These are phyloP conservation scores for Notechis scutatus DNA, from an alignment of 2,113 vertebrate species.

Conservation along the genomic window DNA sequence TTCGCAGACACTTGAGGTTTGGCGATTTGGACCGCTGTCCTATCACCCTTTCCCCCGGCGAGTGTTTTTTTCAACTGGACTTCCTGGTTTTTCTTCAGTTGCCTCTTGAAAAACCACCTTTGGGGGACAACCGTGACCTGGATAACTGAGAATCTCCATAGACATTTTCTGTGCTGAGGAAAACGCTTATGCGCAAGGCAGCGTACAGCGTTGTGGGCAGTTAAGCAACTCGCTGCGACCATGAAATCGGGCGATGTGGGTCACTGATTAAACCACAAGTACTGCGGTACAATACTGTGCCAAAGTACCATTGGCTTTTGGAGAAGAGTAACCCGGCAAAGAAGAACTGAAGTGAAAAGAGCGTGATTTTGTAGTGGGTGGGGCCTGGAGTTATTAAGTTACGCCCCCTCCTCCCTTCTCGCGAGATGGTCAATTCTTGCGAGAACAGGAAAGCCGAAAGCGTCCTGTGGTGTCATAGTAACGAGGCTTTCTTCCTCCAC, in stretches of 20 bases:
- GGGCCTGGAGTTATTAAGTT: fast-evolving
- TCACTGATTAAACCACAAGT: neutral
- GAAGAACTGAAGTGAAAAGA: neutral
- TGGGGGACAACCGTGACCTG: no score
- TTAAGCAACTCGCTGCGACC: neutral
- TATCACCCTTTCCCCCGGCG: neutral
- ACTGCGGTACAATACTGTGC: neutral
- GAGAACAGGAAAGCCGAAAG: neutral
- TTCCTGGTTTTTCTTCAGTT: no score
- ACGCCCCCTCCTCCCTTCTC: neutral
- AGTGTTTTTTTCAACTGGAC: neutral
- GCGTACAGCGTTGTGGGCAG: neutral
- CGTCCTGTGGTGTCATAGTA: neutral
- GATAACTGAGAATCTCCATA: no score
- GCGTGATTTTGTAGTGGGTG: no score
- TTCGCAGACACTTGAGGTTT: neutral
- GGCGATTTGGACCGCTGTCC: neutral
- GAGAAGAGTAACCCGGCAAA: neutral
- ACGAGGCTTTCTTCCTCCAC: neutral
- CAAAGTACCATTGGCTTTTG: neutral
- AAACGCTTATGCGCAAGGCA: neutral
- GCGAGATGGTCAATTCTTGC: neutral
- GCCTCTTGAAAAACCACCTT: no score
- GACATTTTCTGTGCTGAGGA: neutral
- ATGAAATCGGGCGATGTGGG: neutral